Conservation (phyloP, 2,797 vertebrate genomes). For the Paedocypris micromegethes region DNA sequence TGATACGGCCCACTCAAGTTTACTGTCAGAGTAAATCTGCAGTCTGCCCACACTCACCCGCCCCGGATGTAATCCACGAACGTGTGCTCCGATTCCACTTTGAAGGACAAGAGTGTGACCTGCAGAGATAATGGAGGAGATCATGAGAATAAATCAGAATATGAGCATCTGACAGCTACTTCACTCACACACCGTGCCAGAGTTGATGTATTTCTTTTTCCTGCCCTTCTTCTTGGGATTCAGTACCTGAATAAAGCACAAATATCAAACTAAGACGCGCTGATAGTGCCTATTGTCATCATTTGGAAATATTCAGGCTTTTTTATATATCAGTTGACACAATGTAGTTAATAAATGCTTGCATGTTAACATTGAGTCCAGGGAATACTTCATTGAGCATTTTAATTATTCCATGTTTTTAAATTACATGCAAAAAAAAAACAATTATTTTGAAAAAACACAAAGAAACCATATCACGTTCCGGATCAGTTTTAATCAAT, state of each 20-base stretch:
- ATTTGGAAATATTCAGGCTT: too few relatives aligned
- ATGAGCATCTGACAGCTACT: slow-evolving; percentile 26
- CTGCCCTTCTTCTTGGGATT: slow-evolving; percentile 95
- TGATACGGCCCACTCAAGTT: slow-evolving; percentile 1
- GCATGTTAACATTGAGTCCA: too few relatives aligned
- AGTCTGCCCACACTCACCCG: slow-evolving; percentile 75
- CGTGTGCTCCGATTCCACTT: slow-evolving; percentile 92
- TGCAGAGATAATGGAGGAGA: slow-evolving; percentile 51
- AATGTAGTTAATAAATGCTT: too few relatives aligned
- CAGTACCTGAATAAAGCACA: slow-evolving; percentile 68
- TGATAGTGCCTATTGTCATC: not conserved
- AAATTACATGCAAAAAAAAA: too few relatives aligned
- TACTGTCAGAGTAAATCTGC: not conserved
- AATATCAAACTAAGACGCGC: slow-evolving; percentile 20
- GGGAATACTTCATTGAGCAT: too few relatives aligned
- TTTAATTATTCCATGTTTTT: too few relatives aligned
- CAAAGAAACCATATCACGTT: too few relatives aligned
- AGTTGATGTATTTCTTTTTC: slow-evolving; percentile 96
- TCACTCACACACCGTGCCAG: slow-evolving; percentile 77
- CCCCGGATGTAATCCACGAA: slow-evolving; percentile 97
- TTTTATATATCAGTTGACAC: too few relatives aligned
- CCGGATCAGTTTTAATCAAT: too few relatives aligned
- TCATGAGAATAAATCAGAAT: slow-evolving; percentile 36
- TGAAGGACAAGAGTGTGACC: slow-evolving; percentile 95
- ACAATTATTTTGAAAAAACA: too few relatives aligned